Base-by-base conservation (phyloP, 1,140 invertebrate genomes). In the Hylyphantes graminicola region DNA sequence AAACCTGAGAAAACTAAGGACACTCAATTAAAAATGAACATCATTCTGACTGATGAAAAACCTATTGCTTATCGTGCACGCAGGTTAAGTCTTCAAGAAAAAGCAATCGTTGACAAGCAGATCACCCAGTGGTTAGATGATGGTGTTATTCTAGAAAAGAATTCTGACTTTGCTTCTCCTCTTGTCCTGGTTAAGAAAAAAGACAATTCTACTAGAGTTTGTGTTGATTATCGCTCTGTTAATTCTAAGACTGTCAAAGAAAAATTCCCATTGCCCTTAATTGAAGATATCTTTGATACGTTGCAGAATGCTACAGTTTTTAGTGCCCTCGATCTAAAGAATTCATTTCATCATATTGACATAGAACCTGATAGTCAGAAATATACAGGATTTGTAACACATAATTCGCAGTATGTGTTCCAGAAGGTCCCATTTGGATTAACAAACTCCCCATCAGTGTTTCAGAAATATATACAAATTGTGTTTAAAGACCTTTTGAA, bases 251-350 rank as follows among this genome's bases (percentile, higher is more conserved):
- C 64, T 2, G 17, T 64, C 7, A 50, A 51, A 64, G 35, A 76
- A 15, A 4, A 48, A 7, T 63, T 76, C n/a, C 74, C 35, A 1
- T 54, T 80, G 15, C 6, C 50, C 7, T 17, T 76, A 13, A 68
- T 80, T 11, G 64, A 80, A 50, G 64, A 68, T 68, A 51, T 80
- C 13, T 63, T 80, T 11, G 78, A 80, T 61, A 1, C 50, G 17
- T 63, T 80, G n/a, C 54, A 57, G 9, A 15, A 53, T 12, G 19
- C 21, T 17, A 80, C 67, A 61, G 35, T 68, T n/a, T 80, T 80
- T 35, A 10, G 13, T 0, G 54, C 63, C n/a, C 4, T 80, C 7
- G 64, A 68, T 54, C 68, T 80, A 8, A 53, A 68, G 50, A 68
- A 68, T 51, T 55, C 19, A 0, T 67, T 80, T 68, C 55, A 53